These are phyloP conservation scores for Sebastes steindachneri DNA, from an alignment of 2,797 vertebrate species.

Conservation along the genomic window DNA sequence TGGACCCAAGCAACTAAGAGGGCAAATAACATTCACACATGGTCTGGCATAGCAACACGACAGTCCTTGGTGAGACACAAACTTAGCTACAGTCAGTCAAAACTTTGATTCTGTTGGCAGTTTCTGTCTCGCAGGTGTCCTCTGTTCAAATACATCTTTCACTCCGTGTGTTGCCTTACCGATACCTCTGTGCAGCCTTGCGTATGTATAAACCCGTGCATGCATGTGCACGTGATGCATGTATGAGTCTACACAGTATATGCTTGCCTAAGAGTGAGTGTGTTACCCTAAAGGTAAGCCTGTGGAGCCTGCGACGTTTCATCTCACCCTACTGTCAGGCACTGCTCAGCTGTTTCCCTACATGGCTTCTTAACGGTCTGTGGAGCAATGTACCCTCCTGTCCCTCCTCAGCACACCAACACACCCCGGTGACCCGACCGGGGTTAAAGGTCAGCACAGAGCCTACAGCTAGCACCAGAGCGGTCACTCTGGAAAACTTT, in stretches of 20 bases:
- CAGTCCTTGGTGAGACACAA: slow-evolving; percentile 59
- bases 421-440: slow-evolving; percentile 35
- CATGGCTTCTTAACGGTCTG: slow-evolving; percentile 67
- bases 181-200: slow-evolving; percentile 25
- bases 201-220: slow-evolving; percentile 23
- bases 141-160: slow-evolving; percentile 58
- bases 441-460: slow-evolving; percentile 52
- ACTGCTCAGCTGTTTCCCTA: slow-evolving; percentile 58
- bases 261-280: slow-evolving; percentile 30
- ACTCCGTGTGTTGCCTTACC: slow-evolving; percentile 30
- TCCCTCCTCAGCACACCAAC: slow-evolving; percentile 57
- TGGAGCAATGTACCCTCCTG: slow-evolving; percentile 70
- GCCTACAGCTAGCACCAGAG: slow-evolving; percentile 48
- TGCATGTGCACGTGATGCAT: slow-evolving; percentile 41
- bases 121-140: slow-evolving; percentile 59
- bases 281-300: slow-evolving; percentile 46
- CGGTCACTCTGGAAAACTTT: slow-evolving; percentile 40
- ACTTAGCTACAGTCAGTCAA: slow-evolving; percentile 53
- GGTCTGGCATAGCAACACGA: slow-evolving; percentile 53
- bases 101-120: slow-evolving; percentile 61
- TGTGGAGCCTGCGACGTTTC: slow-evolving; percentile 41
- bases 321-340: slow-evolving; percentile 49
- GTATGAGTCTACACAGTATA: slow-evolving; percentile 38
- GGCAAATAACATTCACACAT: slow-evolving; percentile 64
- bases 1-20: slow-evolving; percentile 48